These are phyloP conservation scores for Platyrinchus mystaceus DNA, from an alignment of 2,797 vertebrate species.

Conservation along the genomic window DNA sequence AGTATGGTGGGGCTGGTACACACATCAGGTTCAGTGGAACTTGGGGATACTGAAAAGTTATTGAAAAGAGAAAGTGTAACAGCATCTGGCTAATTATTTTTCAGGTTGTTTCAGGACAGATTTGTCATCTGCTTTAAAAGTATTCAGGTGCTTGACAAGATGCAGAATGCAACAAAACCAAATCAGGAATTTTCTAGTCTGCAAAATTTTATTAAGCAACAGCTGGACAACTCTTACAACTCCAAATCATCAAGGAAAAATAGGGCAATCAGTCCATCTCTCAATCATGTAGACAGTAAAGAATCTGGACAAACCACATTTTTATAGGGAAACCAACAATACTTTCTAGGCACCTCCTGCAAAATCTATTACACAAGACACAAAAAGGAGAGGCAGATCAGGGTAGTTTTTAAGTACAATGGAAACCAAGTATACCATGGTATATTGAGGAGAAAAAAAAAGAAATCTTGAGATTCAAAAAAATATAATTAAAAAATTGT, in stretches of 20 bases:
- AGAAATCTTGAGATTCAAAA: conserved; percentile 29
- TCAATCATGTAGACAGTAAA: conserved; percentile 79
- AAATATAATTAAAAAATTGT: conserved; percentile 36
- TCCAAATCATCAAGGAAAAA: conserved; percentile 80
- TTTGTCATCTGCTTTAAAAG: not conserved
- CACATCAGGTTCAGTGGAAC: not conserved
- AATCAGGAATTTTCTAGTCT: conserved; percentile 61
- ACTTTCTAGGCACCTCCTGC: conserved; percentile 73
- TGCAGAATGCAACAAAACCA: conserved; percentile 43
- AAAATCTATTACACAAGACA: conserved; percentile 73
- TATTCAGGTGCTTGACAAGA: not conserved
- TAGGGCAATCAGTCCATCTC: conserved; percentile 71
- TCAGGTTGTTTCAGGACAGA: not conserved
- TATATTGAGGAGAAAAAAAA: not conserved
- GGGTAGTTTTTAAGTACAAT: conserved; percentile 50
- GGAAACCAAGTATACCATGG: conserved; percentile 35
- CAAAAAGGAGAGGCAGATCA: conserved; percentile 63
- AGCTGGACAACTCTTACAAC: conserved; percentile 84
- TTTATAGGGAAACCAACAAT: conserved; percentile 73
- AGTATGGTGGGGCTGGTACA: not conserved
- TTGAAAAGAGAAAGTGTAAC: not conserved
- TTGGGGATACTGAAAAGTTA: not conserved
- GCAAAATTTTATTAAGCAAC: conserved; percentile 88
- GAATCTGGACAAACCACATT: conserved; percentile 75
- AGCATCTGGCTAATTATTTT: not conserved